Evolutionary conservation across 2,888 invertebrate species (phyloP).

Genomic region (Pseudococcus jackbeardsleyi): DNA sequence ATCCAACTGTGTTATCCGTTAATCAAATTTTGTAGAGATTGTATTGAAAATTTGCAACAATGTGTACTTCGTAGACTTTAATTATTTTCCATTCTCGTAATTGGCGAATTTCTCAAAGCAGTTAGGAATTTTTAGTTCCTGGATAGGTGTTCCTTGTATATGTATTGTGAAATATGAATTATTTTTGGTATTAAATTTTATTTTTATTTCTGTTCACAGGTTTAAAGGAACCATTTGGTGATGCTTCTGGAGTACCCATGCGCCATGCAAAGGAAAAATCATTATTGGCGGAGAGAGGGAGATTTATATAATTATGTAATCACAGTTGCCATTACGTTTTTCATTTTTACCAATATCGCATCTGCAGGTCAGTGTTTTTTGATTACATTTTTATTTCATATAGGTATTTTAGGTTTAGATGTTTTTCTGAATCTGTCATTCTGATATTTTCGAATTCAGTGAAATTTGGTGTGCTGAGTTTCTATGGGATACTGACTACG

Average conservation of each 20-base stretch:
- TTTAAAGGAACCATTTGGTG: conserved; percentile 50
- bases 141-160: neutral
- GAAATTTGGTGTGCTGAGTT: too few relatives aligned
- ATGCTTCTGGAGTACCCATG: conserved; percentile 61
- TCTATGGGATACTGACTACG: too few relatives aligned
- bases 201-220: conserved; percentile 14
- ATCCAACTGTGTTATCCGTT: conserved; percentile 49
- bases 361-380: conserved; percentile 11
- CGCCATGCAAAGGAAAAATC: conserved; percentile 59
- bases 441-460: too few relatives aligned
- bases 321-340: conserved; percentile 40
- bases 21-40: conserved; percentile 34
- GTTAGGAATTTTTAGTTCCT: neutral
- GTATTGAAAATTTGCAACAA: conserved; percentile 35
- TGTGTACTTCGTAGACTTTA: neutral
- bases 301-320: conserved; percentile 13
- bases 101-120: neutral
- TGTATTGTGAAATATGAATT: neutral
- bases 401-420: too few relatives aligned
- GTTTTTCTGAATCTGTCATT: too few relatives aligned
- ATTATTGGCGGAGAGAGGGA: conserved; percentile 36
- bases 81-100: conserved; percentile 33
- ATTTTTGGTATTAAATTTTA: neutral
- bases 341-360: conserved; percentile 27
- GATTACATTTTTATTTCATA: neutral